A percentile compares a stretch with the other conserved stretches of the same genome.
Conservation (phyloP, 2,888 invertebrate species). For the Lasioglossum malachurum region DNA sequence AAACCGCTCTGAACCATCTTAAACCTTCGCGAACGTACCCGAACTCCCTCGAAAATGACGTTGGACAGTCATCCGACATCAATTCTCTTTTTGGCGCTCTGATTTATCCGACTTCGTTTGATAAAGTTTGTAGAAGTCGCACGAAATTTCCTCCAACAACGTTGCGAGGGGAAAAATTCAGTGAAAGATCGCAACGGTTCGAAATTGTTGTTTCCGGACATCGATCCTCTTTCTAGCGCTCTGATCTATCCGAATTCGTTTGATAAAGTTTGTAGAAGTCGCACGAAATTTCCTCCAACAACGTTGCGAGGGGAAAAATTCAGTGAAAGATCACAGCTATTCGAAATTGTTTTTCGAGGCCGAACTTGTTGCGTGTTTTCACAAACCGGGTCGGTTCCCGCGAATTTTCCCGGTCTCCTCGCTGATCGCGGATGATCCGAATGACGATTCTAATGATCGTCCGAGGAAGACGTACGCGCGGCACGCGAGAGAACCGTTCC, state of each 20-base stretch:
- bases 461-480: constrained; percentile 20
- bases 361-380: constrained; percentile 70
- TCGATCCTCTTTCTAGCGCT: too few species aligned
- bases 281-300: not conserved
- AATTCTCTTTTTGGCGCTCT: not conserved
- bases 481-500: constrained; percentile 27
- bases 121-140: not conserved
- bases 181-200: too few species aligned
- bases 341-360: not conserved
- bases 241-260: too few species aligned
- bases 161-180: not conserved
- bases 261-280: too few species aligned
- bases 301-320: not conserved
- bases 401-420: not conserved
- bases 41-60: not conserved
- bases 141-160: not conserved
- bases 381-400: constrained; percentile 49
- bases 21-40: not conserved
- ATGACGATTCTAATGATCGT: constrained; percentile 8
- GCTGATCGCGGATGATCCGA: not conserved
- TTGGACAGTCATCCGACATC: not conserved
- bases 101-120: not conserved
- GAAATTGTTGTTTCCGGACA: too few species aligned
- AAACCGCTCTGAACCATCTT: not conserved
- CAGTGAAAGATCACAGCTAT: not conserved